Base-by-base conservation (phyloP, 2,797 vertebrate genomes). In the Catharus ustulatus region DNA sequence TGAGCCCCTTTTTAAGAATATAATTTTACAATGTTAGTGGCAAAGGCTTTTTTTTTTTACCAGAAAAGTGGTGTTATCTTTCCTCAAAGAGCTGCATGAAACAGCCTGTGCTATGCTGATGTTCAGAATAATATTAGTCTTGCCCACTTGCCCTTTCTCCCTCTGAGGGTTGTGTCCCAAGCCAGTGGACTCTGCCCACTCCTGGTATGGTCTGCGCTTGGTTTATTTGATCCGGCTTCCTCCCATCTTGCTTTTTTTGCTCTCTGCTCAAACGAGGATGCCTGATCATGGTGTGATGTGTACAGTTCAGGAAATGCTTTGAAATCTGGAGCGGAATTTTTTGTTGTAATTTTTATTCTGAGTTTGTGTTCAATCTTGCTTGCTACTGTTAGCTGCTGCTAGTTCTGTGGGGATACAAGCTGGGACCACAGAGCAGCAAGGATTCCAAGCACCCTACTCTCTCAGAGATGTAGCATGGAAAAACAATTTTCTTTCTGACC, bases 161-260 rank as follows among this genome's bases (percentile, higher is more conserved):
- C 24, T 34, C 42, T 2, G 30, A 49, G n/a, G 10, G 8, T 77
- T 66, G 2, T 40, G 46, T 79, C 82, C 67, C 26, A 46, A 27
- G 42, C 48, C 1, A 1, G 26, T 46, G 63, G 58, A 20, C 32
- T 52, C 40, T 73, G 26, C 59, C 42, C 4, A 8, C 10, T 78
- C 49, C 20, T 6, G 0, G 0, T 38, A 11, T 11, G 17, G 52
- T 26, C 55, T 81, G 52, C 0, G 0, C 59, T 55, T 69, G 9
- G 13, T 69, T 89, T 90, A 32, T 89, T 82, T 45, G 51, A 59
- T 32, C 40, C 36, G 36, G 32, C 64, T 52, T 82, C 57, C 43
- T 82, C 23, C 34, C 0, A 7, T 48, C 40, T 74, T 49, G 22
- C 26, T 49, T 75, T 67, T 75, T 72, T 43, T 67, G 51, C 68